Evolutionary conservation across 1,140 invertebrate genomes (phyloP).

Genomic region (Belonocnema kinseyi): DNA sequence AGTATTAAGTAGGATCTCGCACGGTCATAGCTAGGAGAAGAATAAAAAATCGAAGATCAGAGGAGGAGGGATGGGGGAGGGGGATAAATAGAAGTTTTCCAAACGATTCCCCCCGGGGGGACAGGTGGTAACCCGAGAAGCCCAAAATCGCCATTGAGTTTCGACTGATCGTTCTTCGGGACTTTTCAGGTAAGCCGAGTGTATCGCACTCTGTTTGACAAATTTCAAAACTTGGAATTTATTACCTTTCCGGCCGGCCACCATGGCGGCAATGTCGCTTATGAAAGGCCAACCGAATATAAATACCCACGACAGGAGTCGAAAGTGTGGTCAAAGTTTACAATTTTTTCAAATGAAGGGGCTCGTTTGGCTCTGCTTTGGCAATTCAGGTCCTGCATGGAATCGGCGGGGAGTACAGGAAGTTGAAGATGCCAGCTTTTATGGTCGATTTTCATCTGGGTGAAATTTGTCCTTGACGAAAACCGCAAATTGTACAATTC

Average conservation of each 20-base stretch:
- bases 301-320: slow-evolving; percentile 34
- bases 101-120: slow-evolving; percentile 51
- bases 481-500: slow-evolving; percentile 1
- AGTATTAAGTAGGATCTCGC: slow-evolving; percentile 47
- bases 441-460: slow-evolving; percentile 2
- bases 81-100: slow-evolving; percentile 49
- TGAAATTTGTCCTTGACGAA: not conserved
- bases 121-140: slow-evolving; percentile 66
- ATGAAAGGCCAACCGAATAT: slow-evolving; percentile 13
- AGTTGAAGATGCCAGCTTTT: not conserved
- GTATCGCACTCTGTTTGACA: slow-evolving; percentile 52
- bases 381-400: not conserved
- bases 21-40: slow-evolving; percentile 32
- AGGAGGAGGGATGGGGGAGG: slow-evolving; percentile 17
- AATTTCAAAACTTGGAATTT: slow-evolving; percentile 64
- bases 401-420: not conserved
- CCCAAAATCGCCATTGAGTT: slow-evolving; percentile 48
- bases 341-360: slow-evolving; percentile 31
- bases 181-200: slow-evolving; percentile 32
- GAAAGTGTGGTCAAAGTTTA: slow-evolving; percentile 36
- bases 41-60: slow-evolving; percentile 30
- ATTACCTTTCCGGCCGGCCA: slow-evolving; percentile 40
- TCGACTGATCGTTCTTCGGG: slow-evolving; percentile 26
- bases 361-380: not conserved
- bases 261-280: slow-evolving; percentile 6